phyloP scores from a whole-genome alignment of 2,888 invertebrate genomes.

The Leucania comma region DNA sequence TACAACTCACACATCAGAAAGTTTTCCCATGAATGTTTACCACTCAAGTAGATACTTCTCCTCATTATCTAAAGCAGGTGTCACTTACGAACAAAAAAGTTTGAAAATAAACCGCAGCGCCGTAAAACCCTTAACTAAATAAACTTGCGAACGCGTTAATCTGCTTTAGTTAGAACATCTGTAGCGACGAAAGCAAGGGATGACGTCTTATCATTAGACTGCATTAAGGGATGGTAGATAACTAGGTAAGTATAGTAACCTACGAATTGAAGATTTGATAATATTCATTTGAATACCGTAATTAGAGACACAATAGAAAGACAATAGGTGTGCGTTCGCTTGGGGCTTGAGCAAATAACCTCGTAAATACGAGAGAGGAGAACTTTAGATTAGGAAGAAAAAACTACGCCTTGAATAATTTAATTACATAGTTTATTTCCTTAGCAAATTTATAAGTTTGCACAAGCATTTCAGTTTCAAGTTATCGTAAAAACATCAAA shows the following conservation, averaged over 20 bases:
- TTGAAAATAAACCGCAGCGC: constrained; percentile 82
- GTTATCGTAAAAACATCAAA: too few relatives aligned
- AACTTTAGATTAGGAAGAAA: too few relatives aligned
- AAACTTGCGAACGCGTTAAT: constrained; percentile 85
- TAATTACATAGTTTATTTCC: too few relatives aligned
- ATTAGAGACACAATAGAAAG: too few relatives aligned
- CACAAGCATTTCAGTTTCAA: too few relatives aligned
- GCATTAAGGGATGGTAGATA: constrained; percentile 40
- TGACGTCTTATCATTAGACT: constrained; percentile 73
- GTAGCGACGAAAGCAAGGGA: constrained; percentile 75
- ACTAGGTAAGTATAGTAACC: neutral
- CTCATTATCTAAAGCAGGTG: constrained; percentile 86
- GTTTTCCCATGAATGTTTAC: constrained; percentile 60
- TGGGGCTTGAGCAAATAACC: too few relatives aligned
- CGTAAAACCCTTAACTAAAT: constrained; percentile 88
- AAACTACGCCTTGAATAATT: too few relatives aligned
- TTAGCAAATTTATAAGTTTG: too few relatives aligned
- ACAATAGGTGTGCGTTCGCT: too few relatives aligned
- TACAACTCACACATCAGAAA: neutral
- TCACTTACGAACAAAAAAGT: constrained; percentile 80
- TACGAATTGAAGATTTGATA: neutral
- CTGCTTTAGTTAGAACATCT: constrained; percentile 81
- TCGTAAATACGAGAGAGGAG: too few relatives aligned
- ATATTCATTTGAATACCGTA: too few relatives aligned
- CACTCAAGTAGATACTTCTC: constrained; percentile 46